Evolutionary conservation across 2,797 vertebrate genomes (phyloP).

Genomic region (Psittacula derbiana): DNA sequence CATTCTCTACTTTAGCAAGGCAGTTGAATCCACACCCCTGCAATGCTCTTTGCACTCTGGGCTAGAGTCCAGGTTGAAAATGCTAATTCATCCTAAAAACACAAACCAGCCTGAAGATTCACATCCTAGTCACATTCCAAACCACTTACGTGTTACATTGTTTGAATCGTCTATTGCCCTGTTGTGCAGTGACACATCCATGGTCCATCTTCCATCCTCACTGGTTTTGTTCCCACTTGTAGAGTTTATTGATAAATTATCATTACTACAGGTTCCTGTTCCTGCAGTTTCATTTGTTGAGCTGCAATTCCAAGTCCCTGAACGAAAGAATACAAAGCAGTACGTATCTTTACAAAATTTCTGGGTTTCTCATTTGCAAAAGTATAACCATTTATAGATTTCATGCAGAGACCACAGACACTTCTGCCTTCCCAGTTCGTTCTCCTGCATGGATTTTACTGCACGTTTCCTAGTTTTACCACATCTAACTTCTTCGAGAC

Average conservation of each 20-base stretch:
- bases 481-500: neutral
- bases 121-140: neutral
- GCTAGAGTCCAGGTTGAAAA: neutral
- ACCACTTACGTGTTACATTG: neutral
- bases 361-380: neutral
- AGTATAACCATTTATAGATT: neutral
- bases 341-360: neutral
- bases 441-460: neutral
- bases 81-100: neutral
- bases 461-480: neutral
- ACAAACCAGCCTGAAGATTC: neutral
- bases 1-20: neutral
- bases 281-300: neutral
- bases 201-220: neutral
- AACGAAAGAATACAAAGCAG: neutral
- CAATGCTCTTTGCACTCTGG: neutral
- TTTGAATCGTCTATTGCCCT: neutral
- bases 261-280: neutral
- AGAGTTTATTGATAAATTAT: neutral
- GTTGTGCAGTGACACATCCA: accelerated
- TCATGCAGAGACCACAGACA: neutral
- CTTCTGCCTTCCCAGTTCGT: neutral
- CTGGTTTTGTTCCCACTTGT: neutral
- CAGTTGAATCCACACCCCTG: neutral
- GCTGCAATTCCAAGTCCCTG: slow-evolving; percentile 31